Base-by-base conservation (phyloP, 2,888 invertebrate genomes). In the Endotricha flammealis region DNA sequence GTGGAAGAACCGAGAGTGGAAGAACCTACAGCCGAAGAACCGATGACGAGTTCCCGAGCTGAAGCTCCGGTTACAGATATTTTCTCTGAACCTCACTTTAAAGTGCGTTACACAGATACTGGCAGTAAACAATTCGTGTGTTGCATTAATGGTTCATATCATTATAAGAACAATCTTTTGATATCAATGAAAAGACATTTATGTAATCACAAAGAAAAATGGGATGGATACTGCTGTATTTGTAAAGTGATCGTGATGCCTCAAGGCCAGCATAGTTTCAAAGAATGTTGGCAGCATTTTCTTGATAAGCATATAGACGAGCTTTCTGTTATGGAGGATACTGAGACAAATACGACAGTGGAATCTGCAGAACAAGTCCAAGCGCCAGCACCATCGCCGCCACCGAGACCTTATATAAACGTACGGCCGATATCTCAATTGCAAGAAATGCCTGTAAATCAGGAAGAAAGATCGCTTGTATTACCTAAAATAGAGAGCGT, bases 171-270 rank as follows among this genome's bases (percentile, higher is more conserved):
- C 0, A 50, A 67, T 3, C 64, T 85, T 11, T 47, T 82, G 17
- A 86, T 86, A 52, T 83, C 83, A 2, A 67, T 86, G 49, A 86
- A 83, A 44, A 82, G 78, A 52, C 85, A 85, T 40, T 68, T 82
- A 1, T 39, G 53, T 0, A 81, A 78, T 44, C 86, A 86, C 42
- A 44, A 50, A 2, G 79, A 87, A 14, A 61, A 57, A 12, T 90
- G 90, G 90, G 85, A 87, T 41, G 90, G 90, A 1, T 87, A 77
- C 49, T 90, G 90, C 52, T 66, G 53, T 32, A 47, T 81, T 7
- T 90, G 90, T 46, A 77, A 83, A 52, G 73, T 82, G 1, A 80
- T 83, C 11, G 78, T 82, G 1, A 79, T 72, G 11, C 55, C 75
- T 5, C 79, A 78, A 64, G 83, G 82, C 9, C 47, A 49, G 9